Evolutionary conservation across 2,113 vertebrate species (phyloP).

Genomic region (Eolophus roseicapilla): DNA sequence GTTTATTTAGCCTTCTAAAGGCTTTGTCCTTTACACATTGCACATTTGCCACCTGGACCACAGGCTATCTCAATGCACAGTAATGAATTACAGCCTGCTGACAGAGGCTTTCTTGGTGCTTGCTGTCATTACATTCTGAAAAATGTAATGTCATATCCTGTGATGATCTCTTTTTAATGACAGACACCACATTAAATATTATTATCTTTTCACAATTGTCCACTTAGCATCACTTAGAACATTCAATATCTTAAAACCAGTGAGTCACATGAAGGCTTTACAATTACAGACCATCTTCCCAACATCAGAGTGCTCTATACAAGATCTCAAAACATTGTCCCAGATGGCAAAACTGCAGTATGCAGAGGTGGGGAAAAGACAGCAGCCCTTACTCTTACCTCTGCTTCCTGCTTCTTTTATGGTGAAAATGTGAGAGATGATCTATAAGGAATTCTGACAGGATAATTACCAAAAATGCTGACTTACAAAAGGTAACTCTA

Average conservation of each 20-base stretch:
- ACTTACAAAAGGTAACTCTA: conserved; percentile 17
- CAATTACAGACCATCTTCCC: background rate
- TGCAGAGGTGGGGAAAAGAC: background rate
- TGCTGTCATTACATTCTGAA: background rate
- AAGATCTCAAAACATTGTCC: background rate
- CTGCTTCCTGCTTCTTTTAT: background rate
- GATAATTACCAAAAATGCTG: background rate
- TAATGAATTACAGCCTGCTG: background rate
- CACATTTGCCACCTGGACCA: background rate
- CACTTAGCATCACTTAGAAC: background rate
- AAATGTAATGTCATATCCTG: background rate
- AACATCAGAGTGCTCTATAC: background rate
- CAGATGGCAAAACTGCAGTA: background rate
- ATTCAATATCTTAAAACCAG: background rate
- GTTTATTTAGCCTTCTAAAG: conserved; percentile 15
- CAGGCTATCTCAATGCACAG: background rate
- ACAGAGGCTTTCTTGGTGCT: background rate
- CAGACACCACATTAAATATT: background rate
- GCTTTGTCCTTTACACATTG: conserved; percentile 8
- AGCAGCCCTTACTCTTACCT: background rate
- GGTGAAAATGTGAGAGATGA: background rate
- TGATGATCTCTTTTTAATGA: conserved; percentile 5
- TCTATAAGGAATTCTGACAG: background rate
- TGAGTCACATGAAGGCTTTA: background rate
- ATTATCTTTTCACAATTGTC: background rate